Conservation (phyloP, 2,888 invertebrate species). For the Gymnosoma rotundatum region DNA sequence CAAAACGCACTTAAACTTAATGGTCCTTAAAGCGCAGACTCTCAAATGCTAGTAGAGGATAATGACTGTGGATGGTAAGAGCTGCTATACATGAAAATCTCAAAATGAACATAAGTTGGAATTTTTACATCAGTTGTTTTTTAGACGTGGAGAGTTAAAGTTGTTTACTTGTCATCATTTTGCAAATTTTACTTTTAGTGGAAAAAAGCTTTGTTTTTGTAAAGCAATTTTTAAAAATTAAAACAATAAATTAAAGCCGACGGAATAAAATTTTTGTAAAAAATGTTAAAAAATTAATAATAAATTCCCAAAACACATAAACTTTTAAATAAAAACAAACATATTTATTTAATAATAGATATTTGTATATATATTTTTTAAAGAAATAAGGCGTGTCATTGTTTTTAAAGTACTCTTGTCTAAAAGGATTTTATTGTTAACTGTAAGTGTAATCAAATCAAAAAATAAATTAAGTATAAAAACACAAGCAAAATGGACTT, state of each 20-base stretch:
- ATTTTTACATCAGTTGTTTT: slow-evolving; percentile 60
- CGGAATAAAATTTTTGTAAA: too few relatives aligned
- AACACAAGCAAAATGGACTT: slow-evolving; percentile 76
- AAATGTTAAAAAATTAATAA: neutral
- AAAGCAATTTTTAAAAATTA: slow-evolving; percentile 3
- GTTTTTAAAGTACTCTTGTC: slow-evolving; percentile 9
- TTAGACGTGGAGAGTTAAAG: slow-evolving; percentile 59
- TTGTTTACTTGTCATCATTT: slow-evolving; percentile 36
- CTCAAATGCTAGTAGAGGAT: neutral
- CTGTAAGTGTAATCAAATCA: neutral
- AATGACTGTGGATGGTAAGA: slow-evolving; percentile 54
- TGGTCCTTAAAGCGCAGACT: neutral
- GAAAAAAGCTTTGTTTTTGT: slow-evolving; percentile 17
- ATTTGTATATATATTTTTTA: neutral
- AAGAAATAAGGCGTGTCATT: slow-evolving; percentile 52
- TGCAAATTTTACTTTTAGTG: slow-evolving; percentile 11
- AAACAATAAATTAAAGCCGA: too few relatives aligned
- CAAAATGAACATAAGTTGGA: neutral
- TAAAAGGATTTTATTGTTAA: neutral
- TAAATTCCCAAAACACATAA: neutral
- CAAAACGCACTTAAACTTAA: neutral
- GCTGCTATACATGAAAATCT: neutral
- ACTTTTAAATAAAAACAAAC: neutral
- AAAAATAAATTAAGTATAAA: neutral
- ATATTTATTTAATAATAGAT: neutral